Conservation (phyloP, 2,113 vertebrate genomes). For the Crocuta crocuta region DNA sequence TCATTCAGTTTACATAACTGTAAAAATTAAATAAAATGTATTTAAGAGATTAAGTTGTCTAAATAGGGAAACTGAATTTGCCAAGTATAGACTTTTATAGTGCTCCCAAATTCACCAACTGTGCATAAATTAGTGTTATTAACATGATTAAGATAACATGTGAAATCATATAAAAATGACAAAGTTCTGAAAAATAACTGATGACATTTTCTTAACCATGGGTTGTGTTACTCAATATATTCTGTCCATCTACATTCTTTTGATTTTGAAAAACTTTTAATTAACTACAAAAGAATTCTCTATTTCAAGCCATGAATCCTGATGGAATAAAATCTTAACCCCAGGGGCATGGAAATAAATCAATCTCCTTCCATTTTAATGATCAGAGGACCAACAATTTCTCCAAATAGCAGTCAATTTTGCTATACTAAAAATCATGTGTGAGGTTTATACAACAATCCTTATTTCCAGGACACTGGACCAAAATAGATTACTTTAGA, state of each 20-base stretch:
- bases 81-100: neutral
- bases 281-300: neutral
- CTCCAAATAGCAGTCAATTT: neutral
- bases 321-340: neutral
- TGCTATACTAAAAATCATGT: neutral
- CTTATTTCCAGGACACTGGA: neutral
- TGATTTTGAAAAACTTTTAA: neutral
- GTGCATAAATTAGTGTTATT: neutral
- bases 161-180: neutral
- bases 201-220: neutral
- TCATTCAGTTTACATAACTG: neutral
- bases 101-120: neutral
- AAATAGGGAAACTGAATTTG: neutral
- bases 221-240: neutral
- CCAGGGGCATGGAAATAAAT: neutral
- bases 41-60: neutral
- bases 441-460: neutral
- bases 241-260: neutral
- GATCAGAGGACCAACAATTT: slow-evolving; percentile 11
- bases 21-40: neutral
- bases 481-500: neutral
- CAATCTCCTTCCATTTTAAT: neutral
- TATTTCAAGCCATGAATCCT: neutral
- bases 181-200: neutral
- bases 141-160: neutral